phyloP scores from a whole-genome alignment of 2,888 invertebrate species.

The Trichopoda pennipes region DNA sequence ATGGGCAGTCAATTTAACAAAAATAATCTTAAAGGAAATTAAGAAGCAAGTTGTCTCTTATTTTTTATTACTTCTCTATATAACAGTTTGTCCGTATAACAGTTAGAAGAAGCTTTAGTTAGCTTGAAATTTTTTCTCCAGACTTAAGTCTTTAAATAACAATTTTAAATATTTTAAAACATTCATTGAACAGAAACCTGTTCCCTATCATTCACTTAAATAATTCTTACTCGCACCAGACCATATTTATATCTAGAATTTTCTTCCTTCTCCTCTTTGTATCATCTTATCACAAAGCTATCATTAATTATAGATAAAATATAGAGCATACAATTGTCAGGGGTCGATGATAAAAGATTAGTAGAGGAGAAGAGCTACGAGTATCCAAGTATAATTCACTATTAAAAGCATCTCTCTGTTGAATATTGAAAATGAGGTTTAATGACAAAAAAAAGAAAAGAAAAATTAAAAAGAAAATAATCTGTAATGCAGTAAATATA shows the following conservation, averaged over 20 bases:
- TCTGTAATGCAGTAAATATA: slow-evolving; percentile 1
- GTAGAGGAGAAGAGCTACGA: neutral
- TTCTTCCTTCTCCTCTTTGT: neutral
- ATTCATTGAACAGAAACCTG: no score
- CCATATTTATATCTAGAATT: neutral
- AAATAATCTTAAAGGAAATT: neutral
- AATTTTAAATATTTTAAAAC: no score
- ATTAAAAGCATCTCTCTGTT: slow-evolving; percentile 6
- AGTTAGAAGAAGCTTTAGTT: neutral
- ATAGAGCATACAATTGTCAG: neutral
- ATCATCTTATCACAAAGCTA: neutral
- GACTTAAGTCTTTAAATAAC: no score
- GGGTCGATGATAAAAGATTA: neutral
- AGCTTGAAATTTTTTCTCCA: no score
- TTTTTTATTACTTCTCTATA: neutral
- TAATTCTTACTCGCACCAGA: neutral
- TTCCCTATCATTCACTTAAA: no score
- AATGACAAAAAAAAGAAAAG: slow-evolving; percentile 27
- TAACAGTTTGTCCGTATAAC: neutral
- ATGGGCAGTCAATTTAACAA: neutral
- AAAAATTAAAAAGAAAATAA: no score
- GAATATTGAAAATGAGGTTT: slow-evolving; percentile 27
- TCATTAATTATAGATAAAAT: slow-evolving; percentile 43
- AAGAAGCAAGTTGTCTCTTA: neutral
- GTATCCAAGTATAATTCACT: neutral